phyloP scores from a whole-genome alignment of 92 coral and sea anemone species.

The Umimayanthus chanpuru region DNA sequence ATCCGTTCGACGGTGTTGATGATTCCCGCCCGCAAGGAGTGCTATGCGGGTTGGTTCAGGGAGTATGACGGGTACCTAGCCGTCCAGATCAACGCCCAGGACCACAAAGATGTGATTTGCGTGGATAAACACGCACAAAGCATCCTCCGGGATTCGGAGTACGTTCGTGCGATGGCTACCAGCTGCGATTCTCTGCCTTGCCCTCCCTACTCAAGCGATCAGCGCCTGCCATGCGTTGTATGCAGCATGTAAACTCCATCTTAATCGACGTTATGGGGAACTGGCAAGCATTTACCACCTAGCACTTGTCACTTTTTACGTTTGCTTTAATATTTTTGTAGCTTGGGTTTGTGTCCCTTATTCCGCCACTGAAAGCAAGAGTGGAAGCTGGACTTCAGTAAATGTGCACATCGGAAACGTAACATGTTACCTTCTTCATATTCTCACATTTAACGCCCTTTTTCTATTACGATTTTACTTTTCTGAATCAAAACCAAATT shows the following conservation, averaged over 20 bases:
- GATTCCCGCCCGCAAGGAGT: constrained; percentile 87
- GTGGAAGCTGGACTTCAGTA: neutral
- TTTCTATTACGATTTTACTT: neutral
- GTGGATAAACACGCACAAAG: constrained; percentile 73
- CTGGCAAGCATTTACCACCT: constrained; percentile 3
- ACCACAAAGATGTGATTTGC: constrained; percentile 79
- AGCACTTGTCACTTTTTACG: neutral
- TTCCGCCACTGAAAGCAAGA: neutral
- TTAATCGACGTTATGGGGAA: neutral
- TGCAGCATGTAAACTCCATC: constrained; percentile 64
- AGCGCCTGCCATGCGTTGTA: constrained; percentile 87
- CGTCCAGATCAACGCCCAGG: constrained; percentile 75
- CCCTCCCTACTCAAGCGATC: constrained; percentile 76
- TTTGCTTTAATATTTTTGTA: constrained; percentile 2
- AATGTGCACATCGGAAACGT: neutral
- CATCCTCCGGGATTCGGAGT: constrained; percentile 65
- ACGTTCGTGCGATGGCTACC: constrained; percentile 69
- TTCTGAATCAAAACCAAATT: constrained; percentile 1
- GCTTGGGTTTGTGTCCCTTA: constrained; percentile 16
- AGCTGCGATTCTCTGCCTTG: constrained; percentile 76
- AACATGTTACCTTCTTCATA: neutral
- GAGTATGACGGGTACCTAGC: constrained; percentile 85
- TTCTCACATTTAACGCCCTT: neutral
- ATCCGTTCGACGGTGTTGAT: constrained; percentile 70
- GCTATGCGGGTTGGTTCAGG: constrained; percentile 82